phyloP scores from a whole-genome alignment of 37 sponge, comb jelly and placozoan genomes.

The Geodia barretti region DNA sequence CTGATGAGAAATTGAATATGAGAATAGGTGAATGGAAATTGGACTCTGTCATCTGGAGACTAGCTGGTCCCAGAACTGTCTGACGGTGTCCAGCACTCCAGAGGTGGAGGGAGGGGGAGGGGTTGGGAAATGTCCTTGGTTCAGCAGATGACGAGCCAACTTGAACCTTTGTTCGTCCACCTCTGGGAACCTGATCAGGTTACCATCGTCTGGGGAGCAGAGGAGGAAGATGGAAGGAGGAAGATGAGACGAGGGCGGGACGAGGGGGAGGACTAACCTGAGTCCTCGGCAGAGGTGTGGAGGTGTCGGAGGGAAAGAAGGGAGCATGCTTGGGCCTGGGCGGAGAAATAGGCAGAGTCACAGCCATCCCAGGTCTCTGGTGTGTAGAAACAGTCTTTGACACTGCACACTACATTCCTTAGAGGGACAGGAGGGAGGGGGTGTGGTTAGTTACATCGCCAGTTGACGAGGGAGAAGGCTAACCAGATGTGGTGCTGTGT shows the following conservation, averaged over 20 bases:
- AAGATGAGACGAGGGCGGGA: no score
- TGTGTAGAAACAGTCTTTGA: constrained; percentile 16
- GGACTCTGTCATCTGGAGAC: constrained; percentile 7
- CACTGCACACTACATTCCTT: constrained; percentile 19
- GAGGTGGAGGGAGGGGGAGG: constrained; percentile 1
- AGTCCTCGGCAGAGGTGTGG: not conserved
- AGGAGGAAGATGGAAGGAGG: no score
- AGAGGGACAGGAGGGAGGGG: constrained; percentile 4
- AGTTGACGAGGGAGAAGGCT: constrained; percentile 7
- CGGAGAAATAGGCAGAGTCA: not conserved
- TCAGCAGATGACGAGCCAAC: not conserved
- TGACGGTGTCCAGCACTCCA: constrained; percentile 14
- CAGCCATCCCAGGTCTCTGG: constrained; percentile 13
- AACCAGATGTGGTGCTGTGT: constrained; percentile 60
- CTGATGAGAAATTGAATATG: no score
- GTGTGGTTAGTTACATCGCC: not conserved
- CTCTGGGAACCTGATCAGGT: constrained; percentile 12
- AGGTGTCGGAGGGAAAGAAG: constrained; percentile 9
- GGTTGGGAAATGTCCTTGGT: not conserved
- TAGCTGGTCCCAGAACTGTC: constrained; percentile 30
- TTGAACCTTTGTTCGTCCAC: constrained; percentile 1
- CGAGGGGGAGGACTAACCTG: no score
- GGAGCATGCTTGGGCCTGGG: constrained; percentile 8
- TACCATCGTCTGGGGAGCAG: constrained; percentile 1
- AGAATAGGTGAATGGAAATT: no score